A percentile compares a stretch with the other conserved stretches of the same genome.
phyloP scores from a whole-genome alignment of 2,888 invertebrate genomes.

The Drosophila planitibia region DNA sequence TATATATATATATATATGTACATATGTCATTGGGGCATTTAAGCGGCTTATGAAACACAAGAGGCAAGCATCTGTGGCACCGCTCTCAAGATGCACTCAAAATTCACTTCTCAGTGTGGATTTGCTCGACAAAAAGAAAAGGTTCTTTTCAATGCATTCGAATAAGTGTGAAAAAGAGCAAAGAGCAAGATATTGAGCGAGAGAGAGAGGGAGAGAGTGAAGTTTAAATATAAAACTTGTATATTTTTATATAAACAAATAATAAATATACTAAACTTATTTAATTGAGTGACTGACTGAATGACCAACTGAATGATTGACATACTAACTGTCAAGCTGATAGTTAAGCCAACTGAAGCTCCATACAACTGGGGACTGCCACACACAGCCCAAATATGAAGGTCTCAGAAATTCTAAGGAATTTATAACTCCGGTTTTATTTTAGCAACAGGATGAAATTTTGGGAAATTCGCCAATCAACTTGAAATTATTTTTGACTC shows the following conservation, averaged over 20 bases:
- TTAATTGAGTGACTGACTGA: no score
- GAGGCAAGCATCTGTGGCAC: slow-evolving; percentile 43
- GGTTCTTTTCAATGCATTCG: background rate
- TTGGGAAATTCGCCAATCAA: background rate
- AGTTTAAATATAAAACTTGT: background rate
- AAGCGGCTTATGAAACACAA: slow-evolving; percentile 40
- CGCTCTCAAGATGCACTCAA: slow-evolving; percentile 9
- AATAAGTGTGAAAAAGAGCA: background rate
- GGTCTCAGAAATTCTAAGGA: background rate
- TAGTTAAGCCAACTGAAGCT: background rate
- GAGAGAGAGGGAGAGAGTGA: background rate
- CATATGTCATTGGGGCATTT: slow-evolving; percentile 70
- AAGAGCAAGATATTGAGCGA: background rate
- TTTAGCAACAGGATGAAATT: background rate
- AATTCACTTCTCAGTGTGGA: background rate
- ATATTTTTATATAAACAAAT: no score
- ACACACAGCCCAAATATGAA: background rate
- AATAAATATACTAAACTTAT: no score
- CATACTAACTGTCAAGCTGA: background rate
- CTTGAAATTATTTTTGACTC: no score
- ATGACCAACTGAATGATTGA: background rate
- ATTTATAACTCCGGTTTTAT: background rate
- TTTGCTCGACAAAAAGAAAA: background rate
- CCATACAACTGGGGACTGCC: background rate
- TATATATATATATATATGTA: slow-evolving; percentile 34